Evolutionary conservation across 2,888 invertebrate genomes (phyloP).

Genomic region (Acholoe squamosa): DNA sequence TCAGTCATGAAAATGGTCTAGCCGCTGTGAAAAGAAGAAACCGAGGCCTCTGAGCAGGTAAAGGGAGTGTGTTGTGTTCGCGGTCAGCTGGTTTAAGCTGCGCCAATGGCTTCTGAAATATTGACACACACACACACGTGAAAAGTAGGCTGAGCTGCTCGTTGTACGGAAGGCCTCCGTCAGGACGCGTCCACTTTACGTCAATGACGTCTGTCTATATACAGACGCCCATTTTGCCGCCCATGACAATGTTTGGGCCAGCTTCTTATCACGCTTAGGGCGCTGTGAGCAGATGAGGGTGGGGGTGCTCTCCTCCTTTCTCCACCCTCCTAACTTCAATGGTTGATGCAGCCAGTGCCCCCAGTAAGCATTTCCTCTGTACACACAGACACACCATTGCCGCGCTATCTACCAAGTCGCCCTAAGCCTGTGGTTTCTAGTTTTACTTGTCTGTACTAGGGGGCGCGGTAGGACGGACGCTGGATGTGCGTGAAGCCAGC

Average conservation of each 20-base stretch:
- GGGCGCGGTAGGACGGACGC: slow-evolving; percentile 27
- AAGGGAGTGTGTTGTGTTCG: background rate
- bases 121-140: slow-evolving; percentile 39
- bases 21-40: background rate
- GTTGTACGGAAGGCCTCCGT: background rate
- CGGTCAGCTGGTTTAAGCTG: slow-evolving; percentile 11
- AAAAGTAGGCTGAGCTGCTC: slow-evolving; percentile 37
- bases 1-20: no score
- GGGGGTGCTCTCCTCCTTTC: background rate
- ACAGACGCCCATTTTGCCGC: slow-evolving; percentile 27
- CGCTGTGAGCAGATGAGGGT: background rate
- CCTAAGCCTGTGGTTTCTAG: background rate
- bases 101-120: slow-evolving; percentile 6
- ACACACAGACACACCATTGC: slow-evolving; percentile 35
- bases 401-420: background rate
- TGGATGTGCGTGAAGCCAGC: background rate
- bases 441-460: background rate
- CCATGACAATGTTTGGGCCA: slow-evolving; percentile 40
- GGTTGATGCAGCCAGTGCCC: background rate
- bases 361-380: background rate
- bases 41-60: background rate
- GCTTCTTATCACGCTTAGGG: slow-evolving; percentile 33
- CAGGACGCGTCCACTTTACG: slow-evolving; percentile 21
- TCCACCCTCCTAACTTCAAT: background rate
- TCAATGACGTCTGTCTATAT: slow-evolving; percentile 53